Evolutionary conservation across 2,888 invertebrate species (phyloP), one percentile per base, ranked within the genome.

Genomic region (Luperina nickerlii): DNA sequence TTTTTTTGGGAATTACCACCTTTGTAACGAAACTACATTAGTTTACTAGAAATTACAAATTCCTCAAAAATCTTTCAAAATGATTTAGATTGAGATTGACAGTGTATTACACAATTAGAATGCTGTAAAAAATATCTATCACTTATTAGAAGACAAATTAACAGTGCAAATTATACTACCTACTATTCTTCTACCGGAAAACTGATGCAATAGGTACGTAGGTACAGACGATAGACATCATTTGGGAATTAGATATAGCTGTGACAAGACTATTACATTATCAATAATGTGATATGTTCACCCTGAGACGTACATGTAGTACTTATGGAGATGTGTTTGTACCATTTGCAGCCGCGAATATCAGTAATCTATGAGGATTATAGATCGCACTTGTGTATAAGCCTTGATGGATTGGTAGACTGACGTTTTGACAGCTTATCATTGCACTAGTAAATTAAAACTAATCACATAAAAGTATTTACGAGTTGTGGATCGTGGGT

Each of bases 211-310:
- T 24, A 65, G 13, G 15, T 18, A 38, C 51, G 13, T n/a, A n/a
- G n/a, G n/a, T 54, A 51, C 27, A 76, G 60, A 62, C 66, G 27
- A 62, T 57, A 76, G 24, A 76, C 68, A 70, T 60, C 57, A 74
- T 73, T 76, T 76, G 70, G 63, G 77, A 67, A 71, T 84, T 65
- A 77, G 51, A n/a, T 57, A 54, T 60, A 75, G 13, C 70, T 27
- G 62, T 69, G 66, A 82, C 83, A 86, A 73, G 83, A 83, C 84
- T 86, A 82, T 85, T 74, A 82, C 83, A 86, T 84, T 82, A 84
- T 82, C 77, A 86, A 86, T 86, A 77, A 77, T 51, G 57, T 84
- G 60, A 38, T 78, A 68, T 83, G 74, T 78, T 72, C 62, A 65
- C 74, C 65, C 74, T 54, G 54, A 77, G 65, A 76, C 38, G 11